Conservation (phyloP, 1,140 invertebrate genomes). For the Lasioglossum albipes region DNA sequence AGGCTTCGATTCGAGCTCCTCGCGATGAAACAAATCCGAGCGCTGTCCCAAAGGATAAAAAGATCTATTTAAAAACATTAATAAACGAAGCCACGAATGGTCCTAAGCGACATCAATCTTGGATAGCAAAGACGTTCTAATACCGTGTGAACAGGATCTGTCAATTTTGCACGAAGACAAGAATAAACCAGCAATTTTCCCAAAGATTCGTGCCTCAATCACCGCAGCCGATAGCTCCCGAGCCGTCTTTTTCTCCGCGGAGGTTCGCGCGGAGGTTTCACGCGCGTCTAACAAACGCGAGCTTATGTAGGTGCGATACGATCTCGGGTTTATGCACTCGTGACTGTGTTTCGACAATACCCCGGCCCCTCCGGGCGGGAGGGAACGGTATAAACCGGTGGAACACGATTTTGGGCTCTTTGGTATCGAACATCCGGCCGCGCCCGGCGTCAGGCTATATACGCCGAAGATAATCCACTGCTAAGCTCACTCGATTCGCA, state of each 20-base stretch:
- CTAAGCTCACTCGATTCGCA: conserved; percentile 64
- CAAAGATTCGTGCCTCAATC: background rate
- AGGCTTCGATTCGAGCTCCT: too few species aligned
- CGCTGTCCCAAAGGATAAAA: too few species aligned
- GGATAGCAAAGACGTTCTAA: too few species aligned
- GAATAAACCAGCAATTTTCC: too few species aligned
- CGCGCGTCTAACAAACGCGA: conserved; percentile 1
- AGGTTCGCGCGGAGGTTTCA: background rate
- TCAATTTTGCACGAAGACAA: too few species aligned
- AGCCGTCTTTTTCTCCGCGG: background rate
- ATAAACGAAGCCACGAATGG: too few species aligned
- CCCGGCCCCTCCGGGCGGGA: background rate
- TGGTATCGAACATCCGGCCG: conserved; percentile 47
- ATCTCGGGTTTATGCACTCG: conserved; percentile 2
- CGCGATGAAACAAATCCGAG: too few species aligned
- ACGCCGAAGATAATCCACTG: conserved; percentile 65
- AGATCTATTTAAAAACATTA: too few species aligned
- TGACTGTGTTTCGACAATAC: background rate
- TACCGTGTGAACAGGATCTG: too few species aligned
- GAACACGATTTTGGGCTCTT: conserved; percentile 50
- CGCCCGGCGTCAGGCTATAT: conserved; percentile 40
- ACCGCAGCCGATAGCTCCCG: background rate
- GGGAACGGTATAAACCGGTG: conserved; percentile 33
- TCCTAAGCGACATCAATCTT: too few species aligned
- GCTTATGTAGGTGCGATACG: background rate